Evolutionary conservation across 1,140 invertebrate species (phyloP).

Genomic region (Listronotus oregonensis): DNA sequence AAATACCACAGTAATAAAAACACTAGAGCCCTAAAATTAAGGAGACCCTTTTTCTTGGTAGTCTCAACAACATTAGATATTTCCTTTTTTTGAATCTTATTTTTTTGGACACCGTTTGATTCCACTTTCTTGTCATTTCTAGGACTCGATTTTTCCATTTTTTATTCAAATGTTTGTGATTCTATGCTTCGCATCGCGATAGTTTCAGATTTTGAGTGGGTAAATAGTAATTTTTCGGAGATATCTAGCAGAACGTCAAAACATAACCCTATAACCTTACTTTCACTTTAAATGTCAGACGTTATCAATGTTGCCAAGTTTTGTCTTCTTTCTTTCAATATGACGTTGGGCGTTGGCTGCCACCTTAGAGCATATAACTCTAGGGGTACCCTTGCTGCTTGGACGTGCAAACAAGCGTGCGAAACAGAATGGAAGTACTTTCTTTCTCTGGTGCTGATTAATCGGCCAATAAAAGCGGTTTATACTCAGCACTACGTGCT

Average conservation of each 20-base stretch:
- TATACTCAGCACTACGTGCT: no score
- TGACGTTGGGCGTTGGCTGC: no score
- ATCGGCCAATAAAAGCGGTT: no score
- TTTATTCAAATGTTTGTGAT: not conserved
- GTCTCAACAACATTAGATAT: not conserved
- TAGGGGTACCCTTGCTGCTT: no score
- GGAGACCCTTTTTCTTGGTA: slow-evolving; percentile 55
- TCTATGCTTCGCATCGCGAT: slow-evolving; percentile 9
- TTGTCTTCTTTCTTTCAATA: no score
- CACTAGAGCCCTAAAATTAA: slow-evolving; percentile 68
- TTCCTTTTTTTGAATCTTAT: slow-evolving; percentile 21
- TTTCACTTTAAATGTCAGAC: slow-evolving; percentile 3
- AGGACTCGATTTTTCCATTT: slow-evolving; percentile 23
- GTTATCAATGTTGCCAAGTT: no score
- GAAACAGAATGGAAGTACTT: no score
- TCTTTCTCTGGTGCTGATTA: no score
- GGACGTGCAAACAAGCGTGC: no score
- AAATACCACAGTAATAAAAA: slow-evolving; percentile 79
- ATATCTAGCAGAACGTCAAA: slow-evolving; percentile 1
- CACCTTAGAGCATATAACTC: no score
- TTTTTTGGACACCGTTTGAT: slow-evolving; percentile 27
- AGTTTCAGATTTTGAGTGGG: not conserved
- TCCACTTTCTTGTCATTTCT: slow-evolving; percentile 22
- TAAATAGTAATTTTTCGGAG: not conserved
- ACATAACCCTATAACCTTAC: slow-evolving; percentile 1